Conservation (phyloP, 2,797 vertebrate genomes). For the Vireo griseus region DNA sequence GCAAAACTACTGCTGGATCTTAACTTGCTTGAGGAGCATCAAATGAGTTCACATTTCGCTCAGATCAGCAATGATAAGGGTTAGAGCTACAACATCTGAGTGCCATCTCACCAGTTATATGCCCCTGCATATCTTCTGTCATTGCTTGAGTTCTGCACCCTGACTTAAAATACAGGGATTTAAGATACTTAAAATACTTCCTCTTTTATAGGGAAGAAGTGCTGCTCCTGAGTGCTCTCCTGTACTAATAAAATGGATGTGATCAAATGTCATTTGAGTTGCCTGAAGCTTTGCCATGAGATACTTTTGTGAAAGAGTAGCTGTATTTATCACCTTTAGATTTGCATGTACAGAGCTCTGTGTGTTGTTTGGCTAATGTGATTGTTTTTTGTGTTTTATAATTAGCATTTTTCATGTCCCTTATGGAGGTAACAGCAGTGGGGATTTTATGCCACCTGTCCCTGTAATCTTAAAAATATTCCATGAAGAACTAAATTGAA, state of each 20-base stretch:
- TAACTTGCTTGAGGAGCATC: not conserved
- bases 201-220: not conserved
- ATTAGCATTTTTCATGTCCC: not conserved
- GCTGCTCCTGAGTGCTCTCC: not conserved
- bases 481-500: not conserved
- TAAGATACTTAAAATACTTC: no score
- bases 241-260: not conserved
- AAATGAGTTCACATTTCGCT: not conserved
- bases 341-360: not conserved
- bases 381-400: not conserved
- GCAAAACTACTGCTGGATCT: not conserved
- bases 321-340: not conserved
- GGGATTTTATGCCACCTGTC: not conserved
- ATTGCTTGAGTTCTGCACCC: not conserved
- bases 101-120: not conserved
- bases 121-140: not conserved
- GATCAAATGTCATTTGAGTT: not conserved
- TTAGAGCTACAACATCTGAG: not conserved
- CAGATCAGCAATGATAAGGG: not conserved
- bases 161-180: not conserved
- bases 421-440: not conserved
- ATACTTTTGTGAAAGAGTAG: not conserved
- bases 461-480: not conserved
- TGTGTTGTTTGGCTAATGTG: not conserved
- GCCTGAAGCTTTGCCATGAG: not conserved